These are phyloP conservation scores for Anneissia japonica DNA, from an alignment of 35 echinoderm and acorn worm genomes.

Conservation along the genomic window DNA sequence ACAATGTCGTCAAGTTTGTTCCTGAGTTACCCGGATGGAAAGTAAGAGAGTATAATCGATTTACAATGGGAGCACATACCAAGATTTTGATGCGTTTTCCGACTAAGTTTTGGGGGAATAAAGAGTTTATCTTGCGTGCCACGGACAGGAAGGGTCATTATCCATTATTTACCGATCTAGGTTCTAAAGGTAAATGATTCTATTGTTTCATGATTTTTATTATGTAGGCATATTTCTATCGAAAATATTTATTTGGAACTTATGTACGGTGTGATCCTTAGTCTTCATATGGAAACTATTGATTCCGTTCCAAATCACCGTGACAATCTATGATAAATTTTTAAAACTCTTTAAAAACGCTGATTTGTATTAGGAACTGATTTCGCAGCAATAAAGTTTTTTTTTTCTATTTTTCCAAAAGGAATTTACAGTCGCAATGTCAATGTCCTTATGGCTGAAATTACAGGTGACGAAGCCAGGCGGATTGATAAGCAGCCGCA, in stretches of 20 bases:
- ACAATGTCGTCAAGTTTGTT: conserved; percentile 22
- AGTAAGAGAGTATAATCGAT: conserved; percentile 11
- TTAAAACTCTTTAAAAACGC: no score
- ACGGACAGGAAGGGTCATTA: conserved; percentile 5
- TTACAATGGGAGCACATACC: conserved; percentile 11
- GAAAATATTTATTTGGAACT: no score
- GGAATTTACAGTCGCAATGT: neutral
- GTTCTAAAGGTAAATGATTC: neutral
- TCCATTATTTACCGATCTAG: conserved; percentile 10
- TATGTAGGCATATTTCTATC: no score
- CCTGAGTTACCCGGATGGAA: conserved; percentile 40
- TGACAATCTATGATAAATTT: no score
- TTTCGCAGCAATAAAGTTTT: no score
- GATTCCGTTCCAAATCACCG: no score
- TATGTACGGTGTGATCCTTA: no score
- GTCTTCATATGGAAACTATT: no score
- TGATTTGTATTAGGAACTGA: no score
- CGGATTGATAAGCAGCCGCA: neutral
- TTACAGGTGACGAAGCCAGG: conserved; percentile 12
- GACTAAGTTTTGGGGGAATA: conserved; percentile 7
- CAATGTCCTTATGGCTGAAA: conserved; percentile 12
- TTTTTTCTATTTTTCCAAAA: neutral
- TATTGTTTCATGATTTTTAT: neutral
- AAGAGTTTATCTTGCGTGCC: conserved; percentile 23
- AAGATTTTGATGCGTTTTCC: conserved; percentile 40